Percentiles rank a stretch among this genome's conserved stretches.
phyloP scores from a whole-genome alignment of 2,888 invertebrate species.

The Caenorhabditis sp. region DNA sequence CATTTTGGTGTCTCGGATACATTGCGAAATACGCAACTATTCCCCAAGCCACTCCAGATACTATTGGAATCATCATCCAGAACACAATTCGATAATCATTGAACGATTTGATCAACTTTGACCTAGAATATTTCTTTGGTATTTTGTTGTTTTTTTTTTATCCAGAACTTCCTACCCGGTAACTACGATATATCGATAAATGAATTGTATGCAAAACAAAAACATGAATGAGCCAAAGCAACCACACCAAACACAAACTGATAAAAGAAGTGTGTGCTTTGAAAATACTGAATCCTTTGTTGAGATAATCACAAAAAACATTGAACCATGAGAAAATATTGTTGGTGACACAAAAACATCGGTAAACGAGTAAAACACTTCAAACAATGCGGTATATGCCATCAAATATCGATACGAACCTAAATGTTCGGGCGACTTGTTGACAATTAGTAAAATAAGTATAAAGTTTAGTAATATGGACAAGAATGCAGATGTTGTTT shows the following conservation, averaged over 20 bases:
- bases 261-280: no score
- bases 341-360: no score
- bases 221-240: slow-evolving; percentile 13
- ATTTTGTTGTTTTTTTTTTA: background rate
- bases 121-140: background rate
- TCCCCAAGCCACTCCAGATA: slow-evolving; percentile 8
- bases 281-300: no score
- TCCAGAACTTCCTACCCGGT: slow-evolving; percentile 5
- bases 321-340: no score
- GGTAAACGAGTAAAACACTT: no score
- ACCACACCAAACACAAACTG: slow-evolving; percentile 2
- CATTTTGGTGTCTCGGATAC: background rate
- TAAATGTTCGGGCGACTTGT: no score
- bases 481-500: no score
- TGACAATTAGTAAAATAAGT: no score
- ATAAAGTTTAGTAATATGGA: background rate
- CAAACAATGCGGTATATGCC: no score
- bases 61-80: background rate
- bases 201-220: slow-evolving; percentile 15
- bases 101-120: background rate
- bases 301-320: no score
- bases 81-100: background rate
- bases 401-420: no score
- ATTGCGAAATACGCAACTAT: background rate
- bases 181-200: slow-evolving; percentile 13